Evolutionary conservation across 2,888 invertebrate species (phyloP), one percentile per base, ranked within the genome.

Genomic region (Dolichomitus sp.): DNA sequence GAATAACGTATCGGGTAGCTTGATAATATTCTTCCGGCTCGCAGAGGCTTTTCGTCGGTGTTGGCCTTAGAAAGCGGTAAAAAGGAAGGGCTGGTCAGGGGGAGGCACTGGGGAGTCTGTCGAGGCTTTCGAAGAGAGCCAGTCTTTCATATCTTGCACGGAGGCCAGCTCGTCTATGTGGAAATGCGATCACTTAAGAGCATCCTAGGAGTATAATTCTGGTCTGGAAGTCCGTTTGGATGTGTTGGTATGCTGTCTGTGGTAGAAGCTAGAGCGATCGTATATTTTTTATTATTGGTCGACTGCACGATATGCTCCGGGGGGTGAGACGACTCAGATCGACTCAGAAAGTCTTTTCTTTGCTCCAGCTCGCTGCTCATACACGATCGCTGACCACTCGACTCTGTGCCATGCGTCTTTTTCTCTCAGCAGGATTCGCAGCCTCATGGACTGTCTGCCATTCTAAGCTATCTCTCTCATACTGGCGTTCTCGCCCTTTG

Each of bases 151-250:
- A 92, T 91, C 89, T 89, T 89, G 70, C 73, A 90, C 87, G 73
- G 77, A 66, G 88, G 88, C 84, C 88, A 92, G 89, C 93, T 93
- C 93, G 93, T 93, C 92, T 93, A 93, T 93, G 93, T 93, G 93
- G 92, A 93, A 93, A 93, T 93, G 92, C 91, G 93, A 93, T 93
- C 93, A 91, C 93, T 93, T 93, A 93, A 92, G 92, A 90, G 88
- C 91, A 89, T 90, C 90, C 90, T 91, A 91, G 91, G 90, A 85
- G 92, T 92, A 92, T 92, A 92, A 92, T 93, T 92, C 90, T 87
- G 85, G 87, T 85, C 85, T 81, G 72, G 33, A 86, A 86, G 87
- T 87, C 87, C 84, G 81, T 85, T 72, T 70, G 85, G 82, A 61
- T 69, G 70, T 86, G 87, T 87, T 84, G 85, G 87, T 87, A 87